Conservation (phyloP, 2,888 invertebrate species). For the Lamellibrachia satsuma region DNA sequence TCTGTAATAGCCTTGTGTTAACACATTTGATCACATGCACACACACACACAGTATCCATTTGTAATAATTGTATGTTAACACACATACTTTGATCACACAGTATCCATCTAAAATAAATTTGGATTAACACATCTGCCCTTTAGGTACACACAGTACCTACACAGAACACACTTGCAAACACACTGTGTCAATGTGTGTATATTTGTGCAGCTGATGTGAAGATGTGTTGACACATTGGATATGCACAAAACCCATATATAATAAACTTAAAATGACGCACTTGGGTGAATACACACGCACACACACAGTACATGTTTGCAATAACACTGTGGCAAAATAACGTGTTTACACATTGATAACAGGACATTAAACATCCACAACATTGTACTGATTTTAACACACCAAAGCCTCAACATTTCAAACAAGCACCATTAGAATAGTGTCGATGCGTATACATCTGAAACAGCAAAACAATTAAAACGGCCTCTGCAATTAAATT, state of each 20-base stretch:
- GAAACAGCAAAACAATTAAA: not conserved
- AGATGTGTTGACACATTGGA: no score
- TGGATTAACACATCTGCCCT: not conserved
- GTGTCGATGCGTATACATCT: not conserved
- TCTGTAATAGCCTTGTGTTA: no score
- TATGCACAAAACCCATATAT: no score
- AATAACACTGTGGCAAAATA: not conserved
- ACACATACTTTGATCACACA: not conserved
- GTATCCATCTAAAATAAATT: not conserved
- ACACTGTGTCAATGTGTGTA: no score
- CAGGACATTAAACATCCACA: not conserved
- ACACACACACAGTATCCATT: not conserved
- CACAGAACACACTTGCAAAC: not conserved
- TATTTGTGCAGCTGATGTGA: no score
- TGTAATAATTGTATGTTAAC: not conserved
- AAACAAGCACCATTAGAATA: not conserved
- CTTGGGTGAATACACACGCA: not conserved
- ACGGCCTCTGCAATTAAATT: not conserved
- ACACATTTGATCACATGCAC: not conserved
- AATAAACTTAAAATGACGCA: not conserved
- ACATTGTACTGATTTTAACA: not conserved
- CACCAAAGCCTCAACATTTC: not conserved
- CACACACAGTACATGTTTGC: not conserved
- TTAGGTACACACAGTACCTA: not conserved
- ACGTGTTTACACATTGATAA: not conserved